Conservation (phyloP, 2,888 invertebrate species). For the Candidula unifasciata region DNA sequence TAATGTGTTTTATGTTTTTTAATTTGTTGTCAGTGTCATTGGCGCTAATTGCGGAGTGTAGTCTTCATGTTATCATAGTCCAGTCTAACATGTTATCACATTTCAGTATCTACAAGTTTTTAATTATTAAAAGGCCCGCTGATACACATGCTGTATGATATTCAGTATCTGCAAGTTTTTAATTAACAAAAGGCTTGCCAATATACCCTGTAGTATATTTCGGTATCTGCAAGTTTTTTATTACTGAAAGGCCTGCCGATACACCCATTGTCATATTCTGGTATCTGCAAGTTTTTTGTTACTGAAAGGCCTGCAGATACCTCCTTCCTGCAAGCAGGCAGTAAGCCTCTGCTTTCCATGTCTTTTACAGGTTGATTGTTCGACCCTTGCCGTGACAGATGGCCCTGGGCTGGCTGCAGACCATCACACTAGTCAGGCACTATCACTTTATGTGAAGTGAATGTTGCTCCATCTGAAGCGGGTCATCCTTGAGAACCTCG, state of each 20-base stretch:
- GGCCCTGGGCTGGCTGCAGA: constrained; percentile 23
- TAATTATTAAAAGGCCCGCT: too few relatives aligned
- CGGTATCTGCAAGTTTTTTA: constrained; percentile 24
- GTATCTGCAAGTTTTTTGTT: constrained; percentile 25
- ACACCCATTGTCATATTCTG: too few relatives aligned
- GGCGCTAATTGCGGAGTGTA: too few relatives aligned
- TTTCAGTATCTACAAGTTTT: too few relatives aligned
- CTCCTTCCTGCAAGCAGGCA: not conserved
- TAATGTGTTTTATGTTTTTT: too few relatives aligned
- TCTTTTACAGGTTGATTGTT: constrained; percentile 39
- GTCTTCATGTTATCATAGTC: too few relatives aligned
- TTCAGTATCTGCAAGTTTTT: too few relatives aligned
- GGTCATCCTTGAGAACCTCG: constrained; percentile 12
- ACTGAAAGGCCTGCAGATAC: constrained; percentile 35
- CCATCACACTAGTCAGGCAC: constrained; percentile 36
- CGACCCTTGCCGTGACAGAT: constrained; percentile 21
- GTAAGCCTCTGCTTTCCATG: constrained; percentile 39
- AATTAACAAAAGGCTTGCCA: too few relatives aligned
- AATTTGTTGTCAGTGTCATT: too few relatives aligned
- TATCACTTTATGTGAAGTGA: not conserved
- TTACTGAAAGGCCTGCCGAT: constrained; percentile 34
- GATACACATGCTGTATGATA: too few relatives aligned
- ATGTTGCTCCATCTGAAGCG: not conserved
- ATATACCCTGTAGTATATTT: too few relatives aligned
- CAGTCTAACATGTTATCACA: too few relatives aligned